Conservation (phyloP, 2,888 invertebrate species). For the Cheilosia vulpina region DNA sequence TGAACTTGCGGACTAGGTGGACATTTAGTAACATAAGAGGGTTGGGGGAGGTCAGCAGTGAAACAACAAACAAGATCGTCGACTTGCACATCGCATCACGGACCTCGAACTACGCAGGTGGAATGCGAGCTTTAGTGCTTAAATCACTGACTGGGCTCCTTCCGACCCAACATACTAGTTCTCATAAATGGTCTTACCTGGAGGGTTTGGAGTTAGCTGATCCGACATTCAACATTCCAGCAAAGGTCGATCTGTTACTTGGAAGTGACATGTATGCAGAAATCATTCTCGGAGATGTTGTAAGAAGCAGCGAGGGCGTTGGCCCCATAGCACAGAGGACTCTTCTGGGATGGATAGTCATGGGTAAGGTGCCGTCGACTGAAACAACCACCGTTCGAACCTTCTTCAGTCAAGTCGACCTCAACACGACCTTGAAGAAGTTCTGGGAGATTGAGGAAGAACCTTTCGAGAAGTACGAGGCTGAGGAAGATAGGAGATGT, state of each 20-base stretch:
- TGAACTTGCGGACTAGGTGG: no score
- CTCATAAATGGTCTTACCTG: neutral
- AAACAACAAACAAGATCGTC: no score
- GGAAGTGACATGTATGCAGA: neutral
- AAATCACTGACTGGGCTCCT: constrained; percentile 10
- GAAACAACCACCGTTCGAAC: neutral
- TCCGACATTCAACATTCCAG: constrained; percentile 6
- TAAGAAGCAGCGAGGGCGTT: neutral
- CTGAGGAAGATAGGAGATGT: neutral
- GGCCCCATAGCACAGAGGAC: constrained; percentile 8
- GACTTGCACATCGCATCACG: neutral
- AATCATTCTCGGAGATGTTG: neutral
- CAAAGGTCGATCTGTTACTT: constrained; percentile 7
- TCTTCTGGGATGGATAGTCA: neutral
- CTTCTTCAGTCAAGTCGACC: neutral
- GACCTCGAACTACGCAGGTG: neutral
- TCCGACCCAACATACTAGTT: neutral
- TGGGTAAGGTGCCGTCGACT: neutral
- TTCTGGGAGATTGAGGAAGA: constrained; percentile 8
- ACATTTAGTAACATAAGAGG: no score
- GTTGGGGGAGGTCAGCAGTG: no score
- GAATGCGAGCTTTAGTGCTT: neutral
- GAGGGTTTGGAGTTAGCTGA: neutral
- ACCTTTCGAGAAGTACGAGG: neutral
- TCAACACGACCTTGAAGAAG: neutral